Percentiles rank a stretch among this genome's conserved stretches.
Conservation (phyloP, 2,888 invertebrate species). For the Deilephila porcellus region DNA sequence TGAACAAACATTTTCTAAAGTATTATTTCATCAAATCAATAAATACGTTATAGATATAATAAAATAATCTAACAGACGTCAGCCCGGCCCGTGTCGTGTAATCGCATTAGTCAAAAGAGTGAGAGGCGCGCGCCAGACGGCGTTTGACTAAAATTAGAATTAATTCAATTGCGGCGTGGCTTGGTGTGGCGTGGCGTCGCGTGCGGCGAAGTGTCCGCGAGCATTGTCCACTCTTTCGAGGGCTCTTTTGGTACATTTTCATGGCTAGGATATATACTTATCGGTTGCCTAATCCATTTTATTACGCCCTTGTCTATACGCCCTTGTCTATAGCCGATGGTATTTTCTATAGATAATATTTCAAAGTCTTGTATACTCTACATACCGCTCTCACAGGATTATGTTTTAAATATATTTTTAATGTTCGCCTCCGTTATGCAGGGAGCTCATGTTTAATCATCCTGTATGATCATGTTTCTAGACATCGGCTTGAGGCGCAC, state of each 20-base stretch:
- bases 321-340: neutral
- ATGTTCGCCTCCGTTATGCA: too few species aligned
- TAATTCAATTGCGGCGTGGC: conserved; percentile 22
- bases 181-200: neutral
- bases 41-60: neutral
- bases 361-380: too few species aligned
- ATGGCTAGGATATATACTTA: neutral
- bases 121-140: neutral
- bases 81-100: neutral
- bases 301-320: neutral
- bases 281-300: neutral
- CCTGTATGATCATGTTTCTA: too few species aligned
- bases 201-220: neutral
- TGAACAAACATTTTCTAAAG: neutral
- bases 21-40: neutral
- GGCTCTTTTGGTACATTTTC: neutral
- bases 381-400: too few species aligned
- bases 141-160: conserved; percentile 30
- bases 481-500: too few species aligned
- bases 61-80: neutral
- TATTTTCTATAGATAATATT: neutral
- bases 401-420: too few species aligned
- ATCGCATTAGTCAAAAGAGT: conserved; percentile 10
- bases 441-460: too few species aligned
- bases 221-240: neutral